Base-by-base conservation (phyloP, 2,888 invertebrate genomes). In the Lithodes maja region DNA sequence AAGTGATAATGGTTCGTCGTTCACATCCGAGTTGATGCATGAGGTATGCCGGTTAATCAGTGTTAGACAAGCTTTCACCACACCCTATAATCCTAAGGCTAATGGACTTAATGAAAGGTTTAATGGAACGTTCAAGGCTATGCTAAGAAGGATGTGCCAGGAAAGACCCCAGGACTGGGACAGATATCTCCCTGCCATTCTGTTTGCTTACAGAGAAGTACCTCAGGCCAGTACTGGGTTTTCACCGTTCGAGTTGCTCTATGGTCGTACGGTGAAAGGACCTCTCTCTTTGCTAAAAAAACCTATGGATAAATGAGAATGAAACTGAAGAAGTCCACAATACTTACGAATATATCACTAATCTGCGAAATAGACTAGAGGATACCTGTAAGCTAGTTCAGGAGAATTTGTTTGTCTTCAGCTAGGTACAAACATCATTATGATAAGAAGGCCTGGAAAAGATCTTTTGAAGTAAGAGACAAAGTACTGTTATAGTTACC, bases 161-260 rank as follows among this genome's bases (percentile, higher is more conserved):
- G 78, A 77, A 12, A 1, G 69, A 15, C 78, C 85, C 0, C n/a
- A 7, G 9, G 78, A 85, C 50, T 68, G 68, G 61, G 85, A 85
- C 9, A 77, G 78, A 49, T 78, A 85, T 50, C 12, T 85, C 0
- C 85, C 85, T 7, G 61, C 52, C 2, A 69, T 68, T 9, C 50
- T 85, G 0, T 3, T 79, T 33, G 53, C 69, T 17, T 78, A 78
- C 52, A 50, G 77, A 33, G 87, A 33, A 53, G 52, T 71, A 12
- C 87, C 87, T 33, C 78, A 87, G 17, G 54, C 52, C 55, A 83
- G 81, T 49, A 3, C 33, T 1, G 61, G 71, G 33, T 87, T 87
- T 79, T 68, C 71, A 7, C 87, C 83, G 2, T 79, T 83, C 33
- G 87, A 84, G 71, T 71, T 87, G 1, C 53, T 84, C 54, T 84